Evolutionary conservation across 1,140 invertebrate species (phyloP), one percentile per base, ranked within the genome.

Genomic region (Condylostylus longicornis): DNA sequence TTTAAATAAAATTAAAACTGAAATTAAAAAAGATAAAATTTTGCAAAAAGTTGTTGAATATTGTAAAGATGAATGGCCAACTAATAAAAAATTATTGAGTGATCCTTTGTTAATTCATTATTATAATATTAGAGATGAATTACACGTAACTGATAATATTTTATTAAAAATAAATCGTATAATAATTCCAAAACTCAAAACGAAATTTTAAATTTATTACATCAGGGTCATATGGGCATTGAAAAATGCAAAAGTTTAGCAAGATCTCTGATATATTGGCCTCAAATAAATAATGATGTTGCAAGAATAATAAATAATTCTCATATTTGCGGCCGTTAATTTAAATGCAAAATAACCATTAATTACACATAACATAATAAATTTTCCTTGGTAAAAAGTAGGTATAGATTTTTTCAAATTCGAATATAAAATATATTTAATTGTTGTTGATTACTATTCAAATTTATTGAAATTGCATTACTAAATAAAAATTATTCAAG

Each of bases 251-350:
- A 54, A 41, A 33, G 37, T 18, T 41, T 47, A 37, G 60, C 64
- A 18, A 47, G 53, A 41, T 48, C 62, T 37, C 38, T 50, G 27
- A 42, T 68, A 27, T 67, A 51, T 43, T 67, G 62, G 61, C 60
- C 61, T 13, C 51, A 49, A 21, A 63, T 68, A 40, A 46, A 46
- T 28, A 54, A 54, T 31, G 50, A 69, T 31, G 63, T 69, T 22
- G 50, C 55, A 51, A 45, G 62, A 31, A 42, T 53, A 13, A 45
- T 68, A 13, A 36, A 37, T 17, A 53, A 51, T 38, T 68, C 64
- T 52, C 28, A 38, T 23, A 34, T 30, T 30, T 42, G 41, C 17
- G 19, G 33, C 18, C 30, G 19, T 18, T 20, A 33, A 37, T 14
- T 33, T 23, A 20, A 42, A 42, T 19, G 25, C 31, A 29, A 42